Base-by-base conservation (phyloP, 2,888 invertebrate species). In the Eilema caniola region DNA sequence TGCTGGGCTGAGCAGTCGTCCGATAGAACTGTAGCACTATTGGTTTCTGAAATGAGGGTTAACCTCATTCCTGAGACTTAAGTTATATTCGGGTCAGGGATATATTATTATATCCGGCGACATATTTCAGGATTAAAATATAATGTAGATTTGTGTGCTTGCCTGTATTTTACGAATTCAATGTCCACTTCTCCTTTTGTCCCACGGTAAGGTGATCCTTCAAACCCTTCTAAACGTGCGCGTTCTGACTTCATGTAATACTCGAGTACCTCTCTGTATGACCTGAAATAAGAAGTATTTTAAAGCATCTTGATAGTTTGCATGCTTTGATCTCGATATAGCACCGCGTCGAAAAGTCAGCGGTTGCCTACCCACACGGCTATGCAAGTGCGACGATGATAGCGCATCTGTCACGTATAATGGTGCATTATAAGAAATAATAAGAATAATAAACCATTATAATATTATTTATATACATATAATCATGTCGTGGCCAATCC, bases 171-270 rank as follows among this genome's bases (percentile, higher is more conserved):
- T 1, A 96, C 93, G 83, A 96, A 95, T 85, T 96, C 96, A 1
- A 96, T 95, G 74, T 91, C 96, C 74, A 97, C 87, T 37, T 95
- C 96, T 0, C 97, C 97, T 7, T 93, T 92, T 24, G 88, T 92
- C 41, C 95, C 95, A 83, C 96, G 96, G 77, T 95, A 96, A 0
- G 90, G 88, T 0, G 94, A 92, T 23, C 93, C 85, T 75, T 94
- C 91, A 0, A 93, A 93, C 37, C 92, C 90, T 85, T 80, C 71
- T 62, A 92, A 78, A 71, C 78, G 86, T 1, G 95, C 91, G 25
- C 90, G 87, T 88, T 97, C 97, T 0, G 96, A 96, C 88, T 96
- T 96, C 62, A 93, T 91, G 82, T 96, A 97, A 81, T 96, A 96
- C 20, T 95, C 90, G 16, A 96, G 83, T 0, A 96, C 96, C 1